These are phyloP conservation scores for Saimiri boliviensis DNA, from an alignment of 2,113 vertebrate species.

Conservation along the genomic window DNA sequence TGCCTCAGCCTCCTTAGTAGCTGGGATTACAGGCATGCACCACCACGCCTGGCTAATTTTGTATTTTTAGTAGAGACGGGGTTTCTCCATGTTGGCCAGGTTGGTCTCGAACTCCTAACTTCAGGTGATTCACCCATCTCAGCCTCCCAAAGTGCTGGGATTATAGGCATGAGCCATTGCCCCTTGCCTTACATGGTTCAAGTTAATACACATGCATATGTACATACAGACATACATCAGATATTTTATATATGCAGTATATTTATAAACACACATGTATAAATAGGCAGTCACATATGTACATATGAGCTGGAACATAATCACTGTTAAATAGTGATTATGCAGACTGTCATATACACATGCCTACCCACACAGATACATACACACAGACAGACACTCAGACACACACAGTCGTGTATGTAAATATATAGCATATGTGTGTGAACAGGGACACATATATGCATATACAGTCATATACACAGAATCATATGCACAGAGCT, in stretches of 20 bases:
- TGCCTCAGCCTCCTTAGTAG: no score
- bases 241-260: not conserved
- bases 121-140: no score
- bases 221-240: not conserved
- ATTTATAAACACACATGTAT: not conserved
- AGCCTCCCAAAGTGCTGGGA: no score
- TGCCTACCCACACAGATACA: not conserved
- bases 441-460: not conserved
- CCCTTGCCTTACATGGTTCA: not conserved
- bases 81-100: no score
- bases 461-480: not conserved
- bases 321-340: not conserved
- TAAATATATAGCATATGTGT: not conserved
- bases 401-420: no score
- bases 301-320: not conserved
- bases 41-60: no score
- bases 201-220: not conserved
- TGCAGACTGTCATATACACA: not conserved
- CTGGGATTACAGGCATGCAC: no score
- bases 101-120: no score
- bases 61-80: no score
- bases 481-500: not conserved
- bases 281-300: not conserved
- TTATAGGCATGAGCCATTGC: no score
- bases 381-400: not conserved